Evolutionary conservation across 2,888 invertebrate genomes (phyloP), one percentile per base, ranked within the genome.

Genomic region (Latrodectus elegans): DNA sequence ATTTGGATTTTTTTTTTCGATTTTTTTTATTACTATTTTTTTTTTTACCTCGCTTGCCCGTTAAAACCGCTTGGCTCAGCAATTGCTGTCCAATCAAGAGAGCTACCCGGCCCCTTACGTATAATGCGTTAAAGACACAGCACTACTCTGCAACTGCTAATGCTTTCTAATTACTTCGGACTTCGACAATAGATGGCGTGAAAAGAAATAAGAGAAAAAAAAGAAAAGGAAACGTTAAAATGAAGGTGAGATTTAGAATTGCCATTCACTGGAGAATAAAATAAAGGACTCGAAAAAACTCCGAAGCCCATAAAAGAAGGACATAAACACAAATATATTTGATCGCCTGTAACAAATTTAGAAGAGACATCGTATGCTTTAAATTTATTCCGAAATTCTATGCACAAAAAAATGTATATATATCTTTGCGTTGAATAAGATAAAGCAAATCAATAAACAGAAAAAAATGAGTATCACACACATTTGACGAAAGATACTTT

Each of bases 1-100:
- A 82, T 82, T 82, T 75, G 26, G 52, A 67, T 52, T 49, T 26
- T 81, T 72, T 79, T 73, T 49, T 74, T 68, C 55, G 17, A 10
- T 51, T 55, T 22, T 26, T 38, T 11, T 70, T 26, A 38, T 53
- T 22, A n/a, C n/a, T 22, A 22, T 22, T 3, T 38, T 49, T 70
- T 60, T 51, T 22, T 75, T 60, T 52, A 11, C 55, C 55, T 72
- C 73, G 67, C 77, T 14, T 60, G 26, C 74, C 85, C 82, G 75
- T 82, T 80, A 76, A 86, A 87, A 87, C 86, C 86, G 86, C 86
- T 87, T 87, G 67, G 82, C 87, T 88, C 87, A 88, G 87, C 87
- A 88, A 78, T 88, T 83, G 77, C 73, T 68, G 51, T 78, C 82
- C 87, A 83, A 88, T 88, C 87, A 83, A 74, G 76, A 71, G 68